Percentiles rank a stretch among this genome's conserved stretches.
Evolutionary conservation across 2,113 vertebrate genomes (phyloP).

Genomic region (Tachycineta bicolor): DNA sequence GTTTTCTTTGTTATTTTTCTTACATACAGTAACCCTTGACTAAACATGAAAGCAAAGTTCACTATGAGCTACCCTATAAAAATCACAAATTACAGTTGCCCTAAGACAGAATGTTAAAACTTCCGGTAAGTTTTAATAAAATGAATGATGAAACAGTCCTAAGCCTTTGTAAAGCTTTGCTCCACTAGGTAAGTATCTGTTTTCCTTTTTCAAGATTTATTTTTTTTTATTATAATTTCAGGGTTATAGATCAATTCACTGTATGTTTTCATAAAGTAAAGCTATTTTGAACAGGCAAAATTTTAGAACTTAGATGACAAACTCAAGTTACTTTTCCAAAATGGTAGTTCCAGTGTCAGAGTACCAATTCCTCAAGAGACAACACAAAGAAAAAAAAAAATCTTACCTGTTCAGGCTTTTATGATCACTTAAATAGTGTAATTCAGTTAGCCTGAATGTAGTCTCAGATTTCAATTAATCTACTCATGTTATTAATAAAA

Average conservation of each 20-base stretch:
- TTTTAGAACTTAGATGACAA: not conserved
- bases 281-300: not conserved
- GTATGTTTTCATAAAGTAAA: not conserved
- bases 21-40: not conserved
- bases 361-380: not conserved
- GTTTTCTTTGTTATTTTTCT: not conserved
- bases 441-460: not conserved
- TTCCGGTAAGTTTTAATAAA: not conserved
- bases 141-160: not conserved
- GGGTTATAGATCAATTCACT: not conserved
- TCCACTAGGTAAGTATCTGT: not conserved
- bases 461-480: not conserved
- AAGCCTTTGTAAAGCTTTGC: not conserved
- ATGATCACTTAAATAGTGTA: not conserved
- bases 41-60: not conserved
- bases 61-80: not conserved
- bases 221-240: not conserved
- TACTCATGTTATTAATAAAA: not conserved
- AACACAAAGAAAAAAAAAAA: rapidly evolving
- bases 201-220: not conserved
- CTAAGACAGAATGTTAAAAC: not conserved
- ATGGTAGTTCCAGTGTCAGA: not conserved
- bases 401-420: not conserved
- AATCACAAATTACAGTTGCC: not conserved
- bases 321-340: not conserved